Base-by-base conservation (phyloP, 2,888 invertebrate genomes). In the Rugalucina vietnamica region DNA sequence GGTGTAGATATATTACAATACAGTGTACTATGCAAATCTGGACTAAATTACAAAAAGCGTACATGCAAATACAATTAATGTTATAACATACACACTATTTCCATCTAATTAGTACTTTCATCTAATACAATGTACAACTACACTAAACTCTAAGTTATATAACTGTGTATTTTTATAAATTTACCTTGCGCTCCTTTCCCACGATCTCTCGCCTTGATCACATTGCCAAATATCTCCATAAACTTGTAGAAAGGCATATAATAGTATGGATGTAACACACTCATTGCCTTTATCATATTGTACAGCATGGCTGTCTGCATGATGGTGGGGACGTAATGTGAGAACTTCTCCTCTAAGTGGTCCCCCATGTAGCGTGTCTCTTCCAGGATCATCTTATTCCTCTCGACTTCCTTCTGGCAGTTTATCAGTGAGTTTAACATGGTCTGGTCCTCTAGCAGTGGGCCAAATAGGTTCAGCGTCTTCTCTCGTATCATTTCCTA, bases 401-500 rank as follows among this genome's bases (percentile, higher is more conserved):
- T 89, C 74, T 92, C 90, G 8, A 94, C 90, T 54, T 93, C 92
- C 32, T 91, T 88, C 87, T 93, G 93, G 83, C 94, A 94, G 24
- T 87, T 90, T 36, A 92, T 85, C 36, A 94, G 90, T 0, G 93
- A 91, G 39, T 93, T 92, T 49, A 94, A 89, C 93, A 94, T 93
- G 0, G 93, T 92, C 81, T 91, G 90, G 83, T 94, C 94, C 24
- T 93, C 93, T 77, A 94, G 89, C n/a, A 94, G 84, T 0, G 94
- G 92, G 0, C 91, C 91, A 71, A 90, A 91, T 12, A 93, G 86
- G 76, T 91, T 91, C 57, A 94, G 86, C 3, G 93, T 93, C 88
- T 94, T 94, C 82, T 93, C 92, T 72, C 94, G 81, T 34, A 94
- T 92, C 79, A 91, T 86, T 78, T 93, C 94, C 94, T 94, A 84